Percentiles rank a stretch among this genome's conserved stretches.
phyloP scores from a whole-genome alignment of 2,113 vertebrate genomes.

The Misgurnus mizolepis region DNA sequence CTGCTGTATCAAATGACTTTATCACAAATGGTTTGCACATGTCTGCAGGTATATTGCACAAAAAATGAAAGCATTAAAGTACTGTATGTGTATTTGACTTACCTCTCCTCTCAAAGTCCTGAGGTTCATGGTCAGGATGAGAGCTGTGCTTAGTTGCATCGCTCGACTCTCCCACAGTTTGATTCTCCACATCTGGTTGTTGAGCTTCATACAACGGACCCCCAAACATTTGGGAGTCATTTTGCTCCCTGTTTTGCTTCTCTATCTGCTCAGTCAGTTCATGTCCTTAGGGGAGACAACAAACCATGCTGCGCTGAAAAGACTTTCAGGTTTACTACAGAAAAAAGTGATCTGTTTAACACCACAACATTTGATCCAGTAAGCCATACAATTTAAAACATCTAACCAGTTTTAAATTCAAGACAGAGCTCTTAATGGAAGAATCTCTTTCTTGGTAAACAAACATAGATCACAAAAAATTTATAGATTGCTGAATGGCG shows the following conservation, averaged over 20 bases:
- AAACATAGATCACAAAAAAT: too few species aligned
- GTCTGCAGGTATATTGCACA: neutral
- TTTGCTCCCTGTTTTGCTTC: constrained; percentile 69
- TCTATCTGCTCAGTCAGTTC: neutral
- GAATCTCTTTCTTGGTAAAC: neutral
- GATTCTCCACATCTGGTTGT: constrained; percentile 32
- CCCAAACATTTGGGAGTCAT: constrained; percentile 72
- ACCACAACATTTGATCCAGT: too few species aligned
- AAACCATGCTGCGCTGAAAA: neutral
- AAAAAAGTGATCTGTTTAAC: neutral
- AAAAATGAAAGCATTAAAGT: neutral
- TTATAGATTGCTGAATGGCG: neutral
- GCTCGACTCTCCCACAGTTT: constrained; percentile 13
- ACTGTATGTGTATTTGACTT: constrained; percentile 7
- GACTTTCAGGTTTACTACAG: neutral
- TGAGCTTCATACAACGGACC: constrained; percentile 19
- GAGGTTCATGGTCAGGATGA: constrained; percentile 12
- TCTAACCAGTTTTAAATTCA: neutral
- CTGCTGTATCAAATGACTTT: neutral
- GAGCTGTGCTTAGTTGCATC: constrained; percentile 34
- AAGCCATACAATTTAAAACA: too few species aligned
- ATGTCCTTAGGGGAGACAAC: constrained; percentile 14
- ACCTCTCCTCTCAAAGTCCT: constrained; percentile 30
- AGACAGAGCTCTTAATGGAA: neutral
- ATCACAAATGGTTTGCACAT: neutral